A percentile compares a stretch with the other conserved stretches of the same genome.
phyloP scores from a whole-genome alignment of 2,888 invertebrate species.

The Mechanitis mazaeus region DNA sequence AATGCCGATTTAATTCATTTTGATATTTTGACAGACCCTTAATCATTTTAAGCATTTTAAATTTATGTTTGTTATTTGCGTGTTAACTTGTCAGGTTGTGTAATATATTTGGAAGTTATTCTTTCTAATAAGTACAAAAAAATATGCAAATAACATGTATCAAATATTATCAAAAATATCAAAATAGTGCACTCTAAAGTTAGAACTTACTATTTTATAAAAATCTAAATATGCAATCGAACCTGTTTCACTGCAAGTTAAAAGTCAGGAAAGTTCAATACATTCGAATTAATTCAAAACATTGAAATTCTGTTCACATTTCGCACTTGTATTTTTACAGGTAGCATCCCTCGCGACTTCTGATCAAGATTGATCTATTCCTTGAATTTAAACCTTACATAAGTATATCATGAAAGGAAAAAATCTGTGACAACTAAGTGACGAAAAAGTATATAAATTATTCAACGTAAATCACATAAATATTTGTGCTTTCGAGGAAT shows the following conservation, averaged over 20 bases:
- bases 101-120: constrained; percentile 2
- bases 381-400: constrained; percentile 15
- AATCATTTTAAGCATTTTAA: constrained; percentile 17
- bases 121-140: constrained; percentile 6
- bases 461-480: constrained; percentile 12
- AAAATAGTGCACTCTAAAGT: too few relatives aligned
- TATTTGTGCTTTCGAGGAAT: not conserved
- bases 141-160: too few relatives aligned
- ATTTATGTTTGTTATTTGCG: constrained; percentile 14
- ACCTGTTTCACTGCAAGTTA: too few relatives aligned
- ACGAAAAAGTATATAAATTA: constrained; percentile 19
- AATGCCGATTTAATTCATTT: constrained; percentile 28
- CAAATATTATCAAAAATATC: too few relatives aligned
- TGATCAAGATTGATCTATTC: constrained; percentile 68
- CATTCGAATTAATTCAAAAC: not conserved
- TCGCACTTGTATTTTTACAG: constrained; percentile 42
- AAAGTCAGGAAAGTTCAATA: too few relatives aligned
- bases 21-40: constrained; percentile 13
- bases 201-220: too few relatives aligned
- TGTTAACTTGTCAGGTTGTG: constrained; percentile 6
- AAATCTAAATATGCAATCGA: too few relatives aligned
- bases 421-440: constrained; percentile 23
- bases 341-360: constrained; percentile 48
- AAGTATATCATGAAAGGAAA: constrained; percentile 17
- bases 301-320: constrained; percentile 45